Evolutionary conservation across 30 jellyfish, hydroid and myxozoan genomes (phyloP), one percentile per base, ranked within the genome.

Genomic region (Pelagia noctiluca): DNA sequence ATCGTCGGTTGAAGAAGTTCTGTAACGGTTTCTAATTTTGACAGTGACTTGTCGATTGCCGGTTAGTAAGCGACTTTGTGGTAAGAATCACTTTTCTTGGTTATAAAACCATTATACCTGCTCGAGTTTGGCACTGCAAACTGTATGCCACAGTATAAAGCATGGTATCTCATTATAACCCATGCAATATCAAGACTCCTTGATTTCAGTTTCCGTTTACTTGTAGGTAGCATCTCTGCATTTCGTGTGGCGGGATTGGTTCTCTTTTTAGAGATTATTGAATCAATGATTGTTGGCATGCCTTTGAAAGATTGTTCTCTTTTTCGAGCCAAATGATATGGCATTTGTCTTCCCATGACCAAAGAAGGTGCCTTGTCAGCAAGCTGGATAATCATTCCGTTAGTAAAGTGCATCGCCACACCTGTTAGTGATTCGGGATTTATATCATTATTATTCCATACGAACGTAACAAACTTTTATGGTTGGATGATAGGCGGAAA

Each of bases 1-100:
- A 68, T 83, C 10, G 88, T 13, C 54, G 69, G 93, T 24, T 31
- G 87, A 35, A 83, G 75, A 53, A 83, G 81, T 46, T 69, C 87
- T 19, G 54, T 34, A 69, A 83, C 93, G 35, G 88, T 52, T 34
- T 83, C 81, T 47, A 83, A 13, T 64, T 69, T 83, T 83, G 93
- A 22, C 19, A 77, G 83, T 31, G 83, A 71, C 42, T 71, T 65
- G 46, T 71, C 76, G 35, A 71, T 71, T n/a, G 83, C 76, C 8
- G 83, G 83, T 34, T 30, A 37, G 76, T 71, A 71, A 7, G 83
- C 36, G 35, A 71, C 30, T 13, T 22, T 16, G 28, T 71, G 76
- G 28, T n/a, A 10, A 3, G 31, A n/a, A n/a, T 60, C 72, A n/a
- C 12, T 29, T 8, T 12, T 23, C 22, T 34, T 63, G 46, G 29